These are phyloP conservation scores for Sphenodon punctatus DNA, from an alignment of 2,797 vertebrate genomes.

Conservation along the genomic window DNA sequence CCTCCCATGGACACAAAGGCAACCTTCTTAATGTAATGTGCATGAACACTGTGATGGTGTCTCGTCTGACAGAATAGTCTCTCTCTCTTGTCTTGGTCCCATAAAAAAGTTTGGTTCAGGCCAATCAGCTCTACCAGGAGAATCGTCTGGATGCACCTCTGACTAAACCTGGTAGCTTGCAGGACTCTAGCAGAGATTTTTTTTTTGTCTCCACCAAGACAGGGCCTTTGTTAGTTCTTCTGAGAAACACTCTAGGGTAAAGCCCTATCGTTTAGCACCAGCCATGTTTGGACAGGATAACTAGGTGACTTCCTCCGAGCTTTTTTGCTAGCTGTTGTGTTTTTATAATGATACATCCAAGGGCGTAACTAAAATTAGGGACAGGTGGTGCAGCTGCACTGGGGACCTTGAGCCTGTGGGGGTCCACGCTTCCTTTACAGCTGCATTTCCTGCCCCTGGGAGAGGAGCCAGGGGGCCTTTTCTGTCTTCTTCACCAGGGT, in stretches of 20 bases:
- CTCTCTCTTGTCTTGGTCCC: too few species aligned
- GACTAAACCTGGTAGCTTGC: neutral
- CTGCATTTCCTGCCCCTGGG: too few species aligned
- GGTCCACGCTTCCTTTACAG: too few species aligned
- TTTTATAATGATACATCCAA: too few species aligned
- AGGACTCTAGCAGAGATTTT: neutral
- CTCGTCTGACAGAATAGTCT: neutral
- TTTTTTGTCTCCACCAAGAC: neutral
- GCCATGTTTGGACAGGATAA: neutral
- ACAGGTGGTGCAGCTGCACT: too few species aligned
- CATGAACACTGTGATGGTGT: neutral
- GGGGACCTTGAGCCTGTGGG: too few species aligned
- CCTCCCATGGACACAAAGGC: too few species aligned
- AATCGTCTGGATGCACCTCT: neutral
- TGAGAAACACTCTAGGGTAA: neutral
- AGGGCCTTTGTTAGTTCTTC: slow-evolving; percentile 14
- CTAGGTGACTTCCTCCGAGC: neutral
- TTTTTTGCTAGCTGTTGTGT: neutral
- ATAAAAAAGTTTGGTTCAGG: neutral
- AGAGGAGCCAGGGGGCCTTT: too few species aligned
- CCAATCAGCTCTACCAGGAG: neutral
- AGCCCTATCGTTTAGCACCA: neutral
- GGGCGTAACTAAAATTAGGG: too few species aligned
- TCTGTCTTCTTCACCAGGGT: too few species aligned
- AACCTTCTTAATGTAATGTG: neutral